phyloP scores from a whole-genome alignment of 2,797 vertebrate species.

The Stomatorhinus walkeri region DNA sequence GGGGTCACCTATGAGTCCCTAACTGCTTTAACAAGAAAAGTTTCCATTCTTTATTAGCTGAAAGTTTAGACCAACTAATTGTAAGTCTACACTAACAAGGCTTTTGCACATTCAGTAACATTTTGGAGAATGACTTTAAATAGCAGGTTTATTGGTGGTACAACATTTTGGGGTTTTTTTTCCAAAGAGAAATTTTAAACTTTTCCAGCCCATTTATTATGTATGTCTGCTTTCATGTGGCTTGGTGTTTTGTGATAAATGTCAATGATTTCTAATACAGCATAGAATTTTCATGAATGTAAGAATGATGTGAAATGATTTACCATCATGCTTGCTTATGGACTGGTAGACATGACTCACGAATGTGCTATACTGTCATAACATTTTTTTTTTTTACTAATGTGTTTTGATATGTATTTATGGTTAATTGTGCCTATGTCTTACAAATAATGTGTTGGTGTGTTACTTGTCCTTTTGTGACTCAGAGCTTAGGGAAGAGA shows the following conservation, averaged over 20 bases:
- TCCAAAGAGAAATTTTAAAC: neutral
- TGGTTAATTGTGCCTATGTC: neutral
- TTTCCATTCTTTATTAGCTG: neutral
- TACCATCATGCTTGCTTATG: neutral
- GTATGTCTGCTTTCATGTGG: neutral
- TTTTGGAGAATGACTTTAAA: neutral
- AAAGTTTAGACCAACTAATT: neutral
- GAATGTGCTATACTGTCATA: neutral
- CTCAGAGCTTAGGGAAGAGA: neutral
- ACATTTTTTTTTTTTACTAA: neutral
- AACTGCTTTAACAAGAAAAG: conserved; percentile 1
- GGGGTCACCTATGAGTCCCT: neutral
- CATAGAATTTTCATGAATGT: neutral
- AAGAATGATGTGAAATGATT: neutral
- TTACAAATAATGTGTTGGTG: neutral
- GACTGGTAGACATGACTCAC: neutral
- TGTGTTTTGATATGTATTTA: neutral
- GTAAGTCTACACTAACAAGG: neutral
- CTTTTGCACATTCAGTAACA: neutral
- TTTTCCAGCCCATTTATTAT: neutral
- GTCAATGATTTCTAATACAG: neutral
- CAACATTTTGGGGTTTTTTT: neutral
- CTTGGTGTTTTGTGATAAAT: neutral
- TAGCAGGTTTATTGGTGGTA: neutral
- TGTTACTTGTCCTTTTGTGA: neutral